These are phyloP conservation scores for Isurus oxyrinchus DNA, from an alignment of 2,113 vertebrate species.

Conservation along the genomic window DNA sequence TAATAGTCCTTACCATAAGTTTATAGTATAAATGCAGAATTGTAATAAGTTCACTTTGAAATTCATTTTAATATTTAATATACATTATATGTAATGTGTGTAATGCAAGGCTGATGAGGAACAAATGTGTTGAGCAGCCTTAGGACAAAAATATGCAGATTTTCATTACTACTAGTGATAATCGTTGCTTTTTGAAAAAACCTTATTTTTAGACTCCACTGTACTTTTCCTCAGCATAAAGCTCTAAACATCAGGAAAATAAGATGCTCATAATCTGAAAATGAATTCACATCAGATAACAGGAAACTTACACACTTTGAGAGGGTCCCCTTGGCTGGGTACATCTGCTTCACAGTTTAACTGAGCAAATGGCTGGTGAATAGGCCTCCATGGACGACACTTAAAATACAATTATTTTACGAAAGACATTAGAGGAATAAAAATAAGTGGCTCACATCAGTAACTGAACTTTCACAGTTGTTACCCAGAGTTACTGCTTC, in stretches of 20 bases:
- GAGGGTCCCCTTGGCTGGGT: neutral
- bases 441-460: neutral
- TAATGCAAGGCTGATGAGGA: constrained; percentile 1
- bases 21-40: neutral
- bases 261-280: neutral
- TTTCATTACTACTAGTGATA: neutral
- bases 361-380: neutral
- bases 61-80: constrained; percentile 6
- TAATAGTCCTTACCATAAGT: neutral
- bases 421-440: neutral
- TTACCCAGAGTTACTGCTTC: neutral
- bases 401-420: constrained; percentile 20
- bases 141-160: constrained; percentile 1
- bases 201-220: neutral
- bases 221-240: constrained; percentile 5
- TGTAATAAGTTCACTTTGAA: neutral
- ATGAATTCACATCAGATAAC: neutral
- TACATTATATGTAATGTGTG: neutral
- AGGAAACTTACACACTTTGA: neutral
- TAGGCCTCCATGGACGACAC: neutral
- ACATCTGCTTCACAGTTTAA: neutral
- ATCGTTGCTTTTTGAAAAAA: neutral
- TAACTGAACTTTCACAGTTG: neutral
- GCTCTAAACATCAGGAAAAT: neutral
- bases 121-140: neutral